These are phyloP conservation scores for Gasterosteus aculeatus DNA, from an alignment of 2,113 vertebrate species.

Conservation along the genomic window DNA sequence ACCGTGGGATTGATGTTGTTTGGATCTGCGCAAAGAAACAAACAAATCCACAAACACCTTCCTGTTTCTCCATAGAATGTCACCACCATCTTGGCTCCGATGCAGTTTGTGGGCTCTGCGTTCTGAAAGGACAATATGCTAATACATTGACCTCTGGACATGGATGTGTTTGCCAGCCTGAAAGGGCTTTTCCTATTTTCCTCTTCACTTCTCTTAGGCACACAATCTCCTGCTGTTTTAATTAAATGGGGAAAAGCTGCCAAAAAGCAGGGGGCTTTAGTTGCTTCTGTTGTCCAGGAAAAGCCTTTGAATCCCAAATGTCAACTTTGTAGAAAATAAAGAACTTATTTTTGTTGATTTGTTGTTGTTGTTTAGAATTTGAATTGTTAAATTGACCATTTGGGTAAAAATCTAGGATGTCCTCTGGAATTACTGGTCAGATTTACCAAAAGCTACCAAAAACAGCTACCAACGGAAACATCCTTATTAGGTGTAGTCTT, in stretches of 20 bases:
- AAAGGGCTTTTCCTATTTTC: conserved; percentile 31
- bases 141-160: conserved; percentile 53
- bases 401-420: background rate
- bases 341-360: background rate
- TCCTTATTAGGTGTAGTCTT: conserved; percentile 44
- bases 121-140: conserved; percentile 59
- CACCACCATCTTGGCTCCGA: conserved; percentile 34
- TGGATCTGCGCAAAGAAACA: conserved; percentile 50
- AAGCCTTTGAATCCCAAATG: conserved; percentile 21
- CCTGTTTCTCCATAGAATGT: conserved; percentile 45
- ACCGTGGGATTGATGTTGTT: conserved; percentile 52
- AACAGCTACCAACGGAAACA: conserved; percentile 21
- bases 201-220: conserved; percentile 23
- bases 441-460: conserved; percentile 19
- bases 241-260: conserved; percentile 31
- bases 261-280: conserved; percentile 15
- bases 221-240: conserved; percentile 46
- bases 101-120: conserved; percentile 51
- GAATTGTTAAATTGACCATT: background rate
- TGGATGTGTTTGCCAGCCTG: conserved; percentile 36
- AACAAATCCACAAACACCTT: conserved; percentile 57
- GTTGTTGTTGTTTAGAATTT: background rate
- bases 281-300: conserved; percentile 3
- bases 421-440: conserved; percentile 14
- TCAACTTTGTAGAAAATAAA: conserved; percentile 8